A percentile compares a stretch with the other conserved stretches of the same genome.
Evolutionary conservation across 2,113 vertebrate species (phyloP).

Genomic region (Pelusios castaneus): DNA sequence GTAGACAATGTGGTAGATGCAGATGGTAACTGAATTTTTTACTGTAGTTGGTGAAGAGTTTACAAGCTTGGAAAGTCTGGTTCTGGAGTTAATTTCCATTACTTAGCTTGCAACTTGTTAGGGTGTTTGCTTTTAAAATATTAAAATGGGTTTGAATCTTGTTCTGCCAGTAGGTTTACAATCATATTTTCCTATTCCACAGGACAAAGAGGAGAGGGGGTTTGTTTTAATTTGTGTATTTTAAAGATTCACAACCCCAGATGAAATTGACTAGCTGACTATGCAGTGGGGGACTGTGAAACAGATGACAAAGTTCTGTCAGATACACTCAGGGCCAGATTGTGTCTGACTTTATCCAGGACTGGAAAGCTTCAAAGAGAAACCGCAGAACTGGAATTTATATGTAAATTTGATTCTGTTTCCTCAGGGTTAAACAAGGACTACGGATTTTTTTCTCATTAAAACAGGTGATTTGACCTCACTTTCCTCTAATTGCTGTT

Average conservation of each 20-base stretch:
- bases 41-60: not conserved
- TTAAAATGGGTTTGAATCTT: not conserved
- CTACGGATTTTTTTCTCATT: no score
- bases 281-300: not conserved
- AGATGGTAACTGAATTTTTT: not conserved
- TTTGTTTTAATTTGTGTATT: not conserved
- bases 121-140: not conserved
- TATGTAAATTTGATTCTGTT: no score
- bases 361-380: no score
- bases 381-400: no score
- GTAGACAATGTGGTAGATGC: not conserved
- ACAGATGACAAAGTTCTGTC: no score
- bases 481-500: no score
- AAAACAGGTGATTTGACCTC: no score
- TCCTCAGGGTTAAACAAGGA: no score
- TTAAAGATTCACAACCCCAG: not conserved
- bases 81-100: conserved; percentile 6
- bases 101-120: not conserved
- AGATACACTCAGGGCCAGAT: not conserved
- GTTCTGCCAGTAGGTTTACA: not conserved
- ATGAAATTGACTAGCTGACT: not conserved
- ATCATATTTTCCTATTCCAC: not conserved
- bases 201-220: not conserved
- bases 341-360: not conserved
- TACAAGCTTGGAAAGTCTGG: not conserved